Conservation (phyloP, 2,797 vertebrate species). For the Catharus ustulatus region DNA sequence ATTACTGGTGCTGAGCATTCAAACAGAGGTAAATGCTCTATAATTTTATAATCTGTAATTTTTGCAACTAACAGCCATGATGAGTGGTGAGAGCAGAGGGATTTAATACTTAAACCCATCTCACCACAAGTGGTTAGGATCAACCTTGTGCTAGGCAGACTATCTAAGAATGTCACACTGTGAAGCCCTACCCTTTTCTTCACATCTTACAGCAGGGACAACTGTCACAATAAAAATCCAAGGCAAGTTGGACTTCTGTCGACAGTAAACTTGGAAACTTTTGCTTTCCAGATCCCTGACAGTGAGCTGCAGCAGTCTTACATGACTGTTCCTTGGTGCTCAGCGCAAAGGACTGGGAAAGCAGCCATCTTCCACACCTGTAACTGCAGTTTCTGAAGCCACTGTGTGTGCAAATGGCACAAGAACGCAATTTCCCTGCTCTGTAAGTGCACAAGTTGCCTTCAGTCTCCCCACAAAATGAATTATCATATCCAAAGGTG, state of each 20-base stretch:
- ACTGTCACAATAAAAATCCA: not conserved
- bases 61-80: not conserved
- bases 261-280: not conserved
- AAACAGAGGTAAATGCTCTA: not conserved
- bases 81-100: not conserved
- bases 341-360: not conserved
- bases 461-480: not conserved
- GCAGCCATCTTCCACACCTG: not conserved
- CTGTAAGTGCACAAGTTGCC: not conserved
- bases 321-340: not conserved
- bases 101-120: not conserved
- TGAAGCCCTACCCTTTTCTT: not conserved
- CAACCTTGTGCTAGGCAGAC: not conserved
- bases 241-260: not conserved
- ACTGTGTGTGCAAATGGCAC: not conserved
- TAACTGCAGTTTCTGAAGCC: not conserved
- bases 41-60: not conserved
- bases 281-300: not conserved
- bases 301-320: not conserved
- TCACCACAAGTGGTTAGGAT: not conserved
- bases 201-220: not conserved
- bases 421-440: not conserved
- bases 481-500: not conserved
- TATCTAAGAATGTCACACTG: fast-evolving
- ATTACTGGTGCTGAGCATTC: not conserved